phyloP scores from a whole-genome alignment of 2,797 vertebrate species.

The Carduelis carduelis region DNA sequence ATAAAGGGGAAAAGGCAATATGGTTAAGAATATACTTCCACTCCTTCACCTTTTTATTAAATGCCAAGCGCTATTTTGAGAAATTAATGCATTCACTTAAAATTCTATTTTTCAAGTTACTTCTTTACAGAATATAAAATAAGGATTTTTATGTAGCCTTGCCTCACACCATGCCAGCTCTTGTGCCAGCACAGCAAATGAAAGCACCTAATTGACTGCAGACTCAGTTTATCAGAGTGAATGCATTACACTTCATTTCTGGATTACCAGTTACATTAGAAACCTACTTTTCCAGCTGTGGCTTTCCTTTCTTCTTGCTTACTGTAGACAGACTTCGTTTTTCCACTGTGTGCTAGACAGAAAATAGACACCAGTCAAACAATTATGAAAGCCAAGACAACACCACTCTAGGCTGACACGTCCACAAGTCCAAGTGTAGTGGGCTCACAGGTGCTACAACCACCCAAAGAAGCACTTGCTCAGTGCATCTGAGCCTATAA shows the following conservation, averaged over 20 bases:
- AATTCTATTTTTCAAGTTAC: background rate
- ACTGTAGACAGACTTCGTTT: slow-evolving; percentile 71
- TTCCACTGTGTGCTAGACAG: slow-evolving; percentile 68
- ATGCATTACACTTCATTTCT: background rate
- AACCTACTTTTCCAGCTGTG: slow-evolving; percentile 78
- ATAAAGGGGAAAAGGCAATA: background rate
- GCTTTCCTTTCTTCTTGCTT: slow-evolving; percentile 80
- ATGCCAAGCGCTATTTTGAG: background rate
- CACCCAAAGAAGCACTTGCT: background rate
- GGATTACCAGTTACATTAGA: background rate
- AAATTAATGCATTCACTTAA: background rate
- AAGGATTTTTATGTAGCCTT: background rate
- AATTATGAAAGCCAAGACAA: background rate
- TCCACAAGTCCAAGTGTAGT: rapidly evolving
- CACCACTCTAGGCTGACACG: rapidly evolving
- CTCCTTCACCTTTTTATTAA: background rate
- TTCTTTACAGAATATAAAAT: background rate
- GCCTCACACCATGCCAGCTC: background rate
- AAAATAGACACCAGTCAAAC: slow-evolving; percentile 27
- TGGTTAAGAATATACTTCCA: background rate
- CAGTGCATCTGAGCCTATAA: background rate
- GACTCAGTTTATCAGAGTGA: background rate
- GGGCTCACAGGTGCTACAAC: background rate
- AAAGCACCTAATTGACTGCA: background rate
- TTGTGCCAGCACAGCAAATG: background rate